These are phyloP conservation scores for Aphodius granarius DNA, from an alignment of 2,888 invertebrate genomes.

Conservation along the genomic window DNA sequence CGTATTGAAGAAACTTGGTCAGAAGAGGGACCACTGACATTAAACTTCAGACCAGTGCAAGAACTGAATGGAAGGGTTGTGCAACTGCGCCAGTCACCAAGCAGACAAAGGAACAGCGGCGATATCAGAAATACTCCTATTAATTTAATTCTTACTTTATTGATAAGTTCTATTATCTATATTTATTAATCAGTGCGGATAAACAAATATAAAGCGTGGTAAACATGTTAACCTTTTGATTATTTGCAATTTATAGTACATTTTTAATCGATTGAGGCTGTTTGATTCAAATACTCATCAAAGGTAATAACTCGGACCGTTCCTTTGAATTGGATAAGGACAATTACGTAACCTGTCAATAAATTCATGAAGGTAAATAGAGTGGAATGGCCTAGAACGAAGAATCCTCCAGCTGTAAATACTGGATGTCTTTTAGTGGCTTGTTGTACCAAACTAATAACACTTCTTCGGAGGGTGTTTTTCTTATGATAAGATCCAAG, in stretches of 20 bases:
- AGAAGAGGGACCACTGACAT: slow-evolving; percentile 47
- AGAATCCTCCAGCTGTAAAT: slow-evolving; percentile 2
- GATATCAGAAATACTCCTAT: background rate
- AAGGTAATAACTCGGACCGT: no score
- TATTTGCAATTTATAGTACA: no score
- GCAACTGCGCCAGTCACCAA: background rate
- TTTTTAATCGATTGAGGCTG: no score
- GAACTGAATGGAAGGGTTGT: slow-evolving; percentile 45
- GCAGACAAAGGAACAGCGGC: background rate
- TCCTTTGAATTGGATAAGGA: background rate
- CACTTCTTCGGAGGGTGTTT: no score
- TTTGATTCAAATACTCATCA: no score
- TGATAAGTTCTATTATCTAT: background rate
- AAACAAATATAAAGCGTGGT: background rate
- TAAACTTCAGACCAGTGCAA: slow-evolving; percentile 56
- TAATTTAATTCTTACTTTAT: background rate
- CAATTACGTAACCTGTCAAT: background rate
- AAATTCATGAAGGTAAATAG: background rate
- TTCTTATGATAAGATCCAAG: no score
- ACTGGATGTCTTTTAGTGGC: background rate
- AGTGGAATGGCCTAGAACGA: background rate
- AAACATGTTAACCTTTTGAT: no score
- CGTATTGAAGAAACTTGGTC: slow-evolving; percentile 51
- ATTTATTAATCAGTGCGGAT: background rate
- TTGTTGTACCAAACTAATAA: background rate